phyloP scores from a whole-genome alignment of 2,888 invertebrate genomes.

The Drepana falcataria region DNA sequence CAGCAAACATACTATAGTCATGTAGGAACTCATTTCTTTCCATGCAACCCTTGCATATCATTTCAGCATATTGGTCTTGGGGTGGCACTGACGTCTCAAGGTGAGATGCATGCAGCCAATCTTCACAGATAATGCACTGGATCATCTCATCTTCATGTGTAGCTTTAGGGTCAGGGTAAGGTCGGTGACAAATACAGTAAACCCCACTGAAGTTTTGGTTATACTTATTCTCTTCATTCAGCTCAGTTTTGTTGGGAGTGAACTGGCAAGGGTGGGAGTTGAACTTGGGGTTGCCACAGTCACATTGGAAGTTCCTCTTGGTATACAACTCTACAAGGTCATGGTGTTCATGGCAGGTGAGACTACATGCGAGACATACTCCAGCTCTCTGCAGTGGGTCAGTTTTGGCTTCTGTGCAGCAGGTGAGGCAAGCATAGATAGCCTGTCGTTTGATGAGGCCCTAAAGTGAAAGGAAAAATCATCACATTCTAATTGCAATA shows the following conservation, averaged over 20 bases:
- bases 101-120: constrained; percentile 96
- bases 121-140: constrained; percentile 97
- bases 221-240: constrained; percentile 87
- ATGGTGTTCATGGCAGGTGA: constrained; percentile 97
- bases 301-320: constrained; percentile 96
- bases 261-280: constrained; percentile 83
- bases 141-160: constrained; percentile 93
- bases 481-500: too few species aligned
- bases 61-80: constrained; percentile 84
- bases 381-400: constrained; percentile 84
- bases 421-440: constrained; percentile 95
- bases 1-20: constrained; percentile 80
- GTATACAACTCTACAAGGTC: constrained; percentile 97
- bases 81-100: constrained; percentile 79
- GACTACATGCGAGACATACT: constrained; percentile 95
- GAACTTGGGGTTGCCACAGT: constrained; percentile 93
- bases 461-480: constrained; percentile 65
- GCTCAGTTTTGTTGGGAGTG: constrained; percentile 78
- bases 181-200: constrained; percentile 94
- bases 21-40: constrained; percentile 85
- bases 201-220: constrained; percentile 96
- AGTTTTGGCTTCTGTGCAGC: constrained; percentile 82
- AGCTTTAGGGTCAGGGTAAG: constrained; percentile 96
- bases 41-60: constrained; percentile 90
- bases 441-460: constrained; percentile 96